A percentile compares a stretch with the other conserved stretches of the same genome.
Evolutionary conservation across 2,888 invertebrate species (phyloP).

Genomic region (Phalera bucephala): DNA sequence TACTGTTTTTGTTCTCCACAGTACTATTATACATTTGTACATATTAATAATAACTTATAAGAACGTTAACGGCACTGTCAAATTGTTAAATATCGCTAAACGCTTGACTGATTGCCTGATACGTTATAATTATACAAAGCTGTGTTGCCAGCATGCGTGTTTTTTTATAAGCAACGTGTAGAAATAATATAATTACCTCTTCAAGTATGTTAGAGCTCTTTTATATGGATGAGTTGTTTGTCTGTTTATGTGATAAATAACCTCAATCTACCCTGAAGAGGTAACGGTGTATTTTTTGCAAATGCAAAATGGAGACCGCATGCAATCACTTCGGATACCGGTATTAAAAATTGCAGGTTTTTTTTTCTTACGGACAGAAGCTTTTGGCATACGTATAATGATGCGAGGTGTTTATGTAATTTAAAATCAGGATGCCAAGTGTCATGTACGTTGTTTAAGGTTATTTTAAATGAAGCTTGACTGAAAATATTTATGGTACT

Average conservation of each 20-base stretch:
- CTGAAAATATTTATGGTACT: no score
- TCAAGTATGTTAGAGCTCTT: not conserved
- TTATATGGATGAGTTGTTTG: constrained; percentile 2
- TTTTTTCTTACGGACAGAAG: not conserved
- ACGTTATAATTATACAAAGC: constrained; percentile 21
- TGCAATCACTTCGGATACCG: not conserved
- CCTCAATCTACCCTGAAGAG: not conserved
- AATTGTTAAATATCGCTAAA: constrained; percentile 17
- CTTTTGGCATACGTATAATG: not conserved
- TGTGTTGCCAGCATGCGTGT: not conserved
- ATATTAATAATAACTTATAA: constrained; percentile 14
- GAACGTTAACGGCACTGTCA: constrained; percentile 31
- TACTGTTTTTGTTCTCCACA: not conserved
- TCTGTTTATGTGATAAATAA: constrained; percentile 3
- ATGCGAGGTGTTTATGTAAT: not conserved
- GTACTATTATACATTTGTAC: not conserved
- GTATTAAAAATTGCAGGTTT: not conserved
- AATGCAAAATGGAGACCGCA: not conserved
- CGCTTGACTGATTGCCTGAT: constrained; percentile 17
- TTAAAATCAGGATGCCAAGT: no score
- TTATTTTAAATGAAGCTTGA: no score
- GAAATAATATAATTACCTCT: not conserved
- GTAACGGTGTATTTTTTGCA: constrained; percentile 4
- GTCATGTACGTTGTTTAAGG: no score
- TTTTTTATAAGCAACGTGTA: not conserved